A percentile compares a stretch with the other conserved stretches of the same genome.
Conservation (phyloP, 2,113 vertebrate genomes). For the Gracilinanus agilis region DNA sequence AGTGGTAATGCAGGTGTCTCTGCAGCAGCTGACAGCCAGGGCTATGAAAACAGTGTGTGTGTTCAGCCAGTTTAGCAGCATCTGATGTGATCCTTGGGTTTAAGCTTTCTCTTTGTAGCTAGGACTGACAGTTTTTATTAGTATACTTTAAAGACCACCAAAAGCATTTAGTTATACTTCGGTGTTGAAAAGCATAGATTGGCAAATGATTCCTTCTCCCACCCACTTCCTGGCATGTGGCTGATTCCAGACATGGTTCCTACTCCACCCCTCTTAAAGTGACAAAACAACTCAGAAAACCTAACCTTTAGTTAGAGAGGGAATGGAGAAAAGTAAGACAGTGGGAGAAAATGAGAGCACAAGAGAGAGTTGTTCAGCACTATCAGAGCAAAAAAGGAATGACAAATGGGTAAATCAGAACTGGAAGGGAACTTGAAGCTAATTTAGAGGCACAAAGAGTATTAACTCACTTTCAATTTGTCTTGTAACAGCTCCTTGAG, state of each 20-base stretch:
- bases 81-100: background rate
- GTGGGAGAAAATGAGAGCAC: background rate
- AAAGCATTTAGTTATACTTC: background rate
- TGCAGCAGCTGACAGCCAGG: constrained; percentile 59
- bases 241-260: background rate
- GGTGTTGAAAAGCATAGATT: background rate
- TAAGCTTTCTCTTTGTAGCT: background rate
- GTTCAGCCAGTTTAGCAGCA: constrained; percentile 59
- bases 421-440: background rate
- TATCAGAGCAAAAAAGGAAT: background rate
- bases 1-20: constrained; percentile 74
- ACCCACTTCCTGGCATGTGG: background rate
- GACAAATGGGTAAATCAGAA: background rate
- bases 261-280: background rate
- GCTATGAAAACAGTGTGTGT: background rate
- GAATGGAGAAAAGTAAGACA: background rate
- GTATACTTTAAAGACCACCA: background rate
- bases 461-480: too few relatives aligned
- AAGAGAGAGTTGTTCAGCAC: background rate
- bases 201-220: constrained; percentile 37
- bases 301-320: background rate
- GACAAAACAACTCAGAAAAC: background rate
- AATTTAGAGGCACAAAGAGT: too few relatives aligned
- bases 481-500: too few relatives aligned
- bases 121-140: constrained; percentile 16